These are phyloP conservation scores for Pagetopsis macropterus DNA, from an alignment of 2,797 vertebrate genomes.

Conservation along the genomic window DNA sequence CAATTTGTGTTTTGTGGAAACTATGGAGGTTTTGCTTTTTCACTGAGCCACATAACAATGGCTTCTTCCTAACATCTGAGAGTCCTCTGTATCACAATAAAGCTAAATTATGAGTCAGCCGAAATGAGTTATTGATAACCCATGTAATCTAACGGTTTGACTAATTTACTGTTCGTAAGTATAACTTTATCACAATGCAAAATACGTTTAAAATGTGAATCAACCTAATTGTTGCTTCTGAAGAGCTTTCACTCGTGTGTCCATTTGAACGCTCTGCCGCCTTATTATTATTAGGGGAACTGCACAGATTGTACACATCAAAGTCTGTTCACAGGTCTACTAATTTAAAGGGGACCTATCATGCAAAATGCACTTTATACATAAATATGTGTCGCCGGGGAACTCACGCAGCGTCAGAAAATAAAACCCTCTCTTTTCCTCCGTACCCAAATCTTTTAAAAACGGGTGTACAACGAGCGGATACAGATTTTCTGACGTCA, in stretches of 20 bases:
- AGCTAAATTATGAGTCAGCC: conserved; percentile 24
- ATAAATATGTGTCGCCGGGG: too few relatives aligned
- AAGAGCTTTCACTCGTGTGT: background rate
- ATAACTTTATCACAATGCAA: background rate
- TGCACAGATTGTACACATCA: background rate
- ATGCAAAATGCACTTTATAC: too few relatives aligned
- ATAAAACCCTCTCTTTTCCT: too few relatives aligned
- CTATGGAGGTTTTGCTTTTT: conserved; percentile 25
- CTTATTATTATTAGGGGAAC: background rate
- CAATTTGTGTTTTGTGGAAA: conserved; percentile 27
- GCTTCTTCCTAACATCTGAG: conserved; percentile 14
- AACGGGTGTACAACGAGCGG: too few relatives aligned
- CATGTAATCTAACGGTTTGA: background rate
- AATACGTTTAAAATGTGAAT: background rate
- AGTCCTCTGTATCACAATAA: conserved; percentile 42
- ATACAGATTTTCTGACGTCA: too few relatives aligned
- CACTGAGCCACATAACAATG: conserved; percentile 8
- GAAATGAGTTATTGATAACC: background rate
- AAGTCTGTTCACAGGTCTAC: background rate
- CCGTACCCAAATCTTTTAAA: too few relatives aligned
- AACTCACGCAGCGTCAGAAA: too few relatives aligned
- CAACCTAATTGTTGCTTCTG: background rate
- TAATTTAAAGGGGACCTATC: too few relatives aligned
- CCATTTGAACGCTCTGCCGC: background rate
- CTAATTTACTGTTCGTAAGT: background rate